Evolutionary conservation across 2,797 vertebrate genomes (phyloP).

Genomic region (Typhlichthys eigenmanni): DNA sequence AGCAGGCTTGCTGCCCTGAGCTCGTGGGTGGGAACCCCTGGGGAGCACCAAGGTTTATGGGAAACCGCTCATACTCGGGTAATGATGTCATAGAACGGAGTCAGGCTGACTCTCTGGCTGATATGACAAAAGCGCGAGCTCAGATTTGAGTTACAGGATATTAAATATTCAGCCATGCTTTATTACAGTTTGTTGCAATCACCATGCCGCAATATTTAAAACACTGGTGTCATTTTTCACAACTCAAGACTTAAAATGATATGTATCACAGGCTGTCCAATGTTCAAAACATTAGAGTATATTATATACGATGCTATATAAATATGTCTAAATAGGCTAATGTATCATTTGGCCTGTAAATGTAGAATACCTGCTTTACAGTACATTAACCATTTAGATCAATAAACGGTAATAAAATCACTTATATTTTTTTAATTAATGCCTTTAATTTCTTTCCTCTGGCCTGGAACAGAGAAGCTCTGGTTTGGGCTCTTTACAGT

Average conservation of each 20-base stretch:
- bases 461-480: too few species aligned
- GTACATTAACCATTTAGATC: slow-evolving; percentile 33
- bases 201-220: too few species aligned
- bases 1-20: slow-evolving; percentile 31
- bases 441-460: background rate
- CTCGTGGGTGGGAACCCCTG: slow-evolving; percentile 56
- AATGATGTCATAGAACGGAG: slow-evolving; percentile 76
- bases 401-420: slow-evolving; percentile 13
- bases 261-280: too few species aligned
- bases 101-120: slow-evolving; percentile 51
- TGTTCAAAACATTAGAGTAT: too few species aligned
- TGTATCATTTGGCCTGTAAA: too few species aligned
- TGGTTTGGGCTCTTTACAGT: slow-evolving; percentile 11
- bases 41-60: slow-evolving; percentile 68
- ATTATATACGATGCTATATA: too few species aligned
- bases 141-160: slow-evolving; percentile 24
- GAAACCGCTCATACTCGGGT: slow-evolving; percentile 75
- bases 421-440: too few species aligned
- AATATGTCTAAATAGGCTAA: too few species aligned
- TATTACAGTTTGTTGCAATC: too few species aligned
- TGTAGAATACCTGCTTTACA: background rate
- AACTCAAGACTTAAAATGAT: too few species aligned
- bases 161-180: slow-evolving; percentile 10
- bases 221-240: too few species aligned
- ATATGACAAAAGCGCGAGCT: slow-evolving; percentile 50